phyloP scores from a whole-genome alignment of 2,113 vertebrate genomes.

The Vulpes vulpes region DNA sequence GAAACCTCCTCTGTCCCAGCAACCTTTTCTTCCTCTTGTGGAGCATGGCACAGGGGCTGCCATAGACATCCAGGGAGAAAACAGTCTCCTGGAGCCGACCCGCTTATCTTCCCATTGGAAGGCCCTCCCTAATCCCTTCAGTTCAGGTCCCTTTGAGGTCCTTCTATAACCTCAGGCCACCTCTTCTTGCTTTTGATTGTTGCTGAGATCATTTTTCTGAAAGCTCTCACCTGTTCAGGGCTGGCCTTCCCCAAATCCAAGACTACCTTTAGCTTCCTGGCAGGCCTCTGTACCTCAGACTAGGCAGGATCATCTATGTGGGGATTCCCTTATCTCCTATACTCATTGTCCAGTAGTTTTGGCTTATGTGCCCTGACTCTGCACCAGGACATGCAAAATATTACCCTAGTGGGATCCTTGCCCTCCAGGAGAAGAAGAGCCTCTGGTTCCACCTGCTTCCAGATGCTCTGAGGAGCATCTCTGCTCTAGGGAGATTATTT shows the following conservation, averaged over 20 bases:
- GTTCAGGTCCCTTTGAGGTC: neutral
- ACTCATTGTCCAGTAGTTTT: neutral
- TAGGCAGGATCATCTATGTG: neutral
- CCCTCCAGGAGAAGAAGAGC: accelerated
- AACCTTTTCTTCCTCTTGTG: neutral
- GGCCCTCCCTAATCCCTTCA: neutral
- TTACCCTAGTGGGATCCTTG: neutral
- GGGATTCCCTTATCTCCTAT: neutral
- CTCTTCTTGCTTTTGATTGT: neutral
- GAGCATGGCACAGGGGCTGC: neutral
- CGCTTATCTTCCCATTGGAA: accelerated
- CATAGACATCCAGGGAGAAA: neutral
- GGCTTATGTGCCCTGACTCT: too few relatives aligned
- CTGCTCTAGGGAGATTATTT: neutral
- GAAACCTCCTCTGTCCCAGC: too few relatives aligned
- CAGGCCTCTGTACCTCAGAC: neutral
- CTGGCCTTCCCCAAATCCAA: neutral
- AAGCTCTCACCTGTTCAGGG: neutral
- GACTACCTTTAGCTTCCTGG: neutral
- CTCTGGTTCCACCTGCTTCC: neutral
- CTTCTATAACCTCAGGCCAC: neutral
- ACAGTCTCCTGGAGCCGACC: neutral
- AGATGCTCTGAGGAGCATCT: accelerated
- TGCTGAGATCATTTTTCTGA: neutral
- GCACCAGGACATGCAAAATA: accelerated